These are phyloP conservation scores for Drosophila pallidifrons DNA, from an alignment of 1,140 invertebrate genomes.

Conservation along the genomic window DNA sequence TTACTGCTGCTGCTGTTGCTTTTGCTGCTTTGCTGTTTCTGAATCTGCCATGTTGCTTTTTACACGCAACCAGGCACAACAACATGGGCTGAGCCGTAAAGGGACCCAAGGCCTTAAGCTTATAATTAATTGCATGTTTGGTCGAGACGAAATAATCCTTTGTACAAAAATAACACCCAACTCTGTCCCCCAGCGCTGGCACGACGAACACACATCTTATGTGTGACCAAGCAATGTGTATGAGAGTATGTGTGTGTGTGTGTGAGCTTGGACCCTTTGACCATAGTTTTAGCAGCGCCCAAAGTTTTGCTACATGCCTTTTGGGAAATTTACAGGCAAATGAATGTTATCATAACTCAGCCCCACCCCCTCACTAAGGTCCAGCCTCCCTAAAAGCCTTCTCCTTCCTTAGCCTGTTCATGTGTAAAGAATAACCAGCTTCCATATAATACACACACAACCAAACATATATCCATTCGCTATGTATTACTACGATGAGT, in stretches of 20 bases:
- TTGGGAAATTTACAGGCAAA: constrained; percentile 82
- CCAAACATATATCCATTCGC: constrained; percentile 7
- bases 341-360: constrained; percentile 80
- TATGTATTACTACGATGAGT: constrained; percentile 20
- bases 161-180: constrained; percentile 77
- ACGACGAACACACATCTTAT: constrained; percentile 48
- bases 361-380: constrained; percentile 2
- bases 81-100: constrained; percentile 68
- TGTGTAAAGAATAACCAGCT: constrained; percentile 53
- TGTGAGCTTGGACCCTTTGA: constrained; percentile 55
- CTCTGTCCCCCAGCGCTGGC: constrained; percentile 6
- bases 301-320: constrained; percentile 75
- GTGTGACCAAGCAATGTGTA: constrained; percentile 50
- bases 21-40: constrained; percentile 25
- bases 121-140: constrained; percentile 85
- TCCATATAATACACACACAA: not conserved
- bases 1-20: constrained; percentile 27
- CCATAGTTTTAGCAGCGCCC: constrained; percentile 70
- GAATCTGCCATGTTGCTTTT: constrained; percentile 62
- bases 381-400: constrained; percentile 16
- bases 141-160: constrained; percentile 85
- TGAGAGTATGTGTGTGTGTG: constrained; percentile 19
- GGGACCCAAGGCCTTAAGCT: constrained; percentile 84
- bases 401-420: constrained; percentile 38
- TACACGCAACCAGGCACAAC: constrained; percentile 63